Percentiles rank a stretch among this genome's conserved stretches.
These are phyloP conservation scores for Siniperca undulata DNA, from an alignment of 2,797 vertebrate species.

Conservation along the genomic window DNA sequence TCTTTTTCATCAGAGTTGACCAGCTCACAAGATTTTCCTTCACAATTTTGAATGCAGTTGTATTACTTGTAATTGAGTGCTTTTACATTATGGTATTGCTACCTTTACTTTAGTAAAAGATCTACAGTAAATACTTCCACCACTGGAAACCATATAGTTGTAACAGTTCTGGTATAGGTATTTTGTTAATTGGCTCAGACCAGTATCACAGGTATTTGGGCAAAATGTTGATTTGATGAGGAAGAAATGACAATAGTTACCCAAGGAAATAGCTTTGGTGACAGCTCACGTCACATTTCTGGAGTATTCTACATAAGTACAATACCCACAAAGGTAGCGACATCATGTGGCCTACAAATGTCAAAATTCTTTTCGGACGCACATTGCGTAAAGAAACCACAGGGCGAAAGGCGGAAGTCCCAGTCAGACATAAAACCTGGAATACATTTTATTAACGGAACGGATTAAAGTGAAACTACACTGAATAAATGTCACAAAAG, in stretches of 20 bases:
- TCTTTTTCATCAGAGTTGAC: too few species aligned
- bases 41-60: neutral
- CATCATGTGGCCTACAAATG: slow-evolving; percentile 59
- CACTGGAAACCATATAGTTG: neutral
- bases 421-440: neutral
- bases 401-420: neutral
- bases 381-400: slow-evolving; percentile 24
- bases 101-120: neutral
- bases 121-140: neutral
- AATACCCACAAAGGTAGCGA: slow-evolving; percentile 34
- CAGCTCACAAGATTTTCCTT: too few species aligned
- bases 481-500: neutral
- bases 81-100: neutral
- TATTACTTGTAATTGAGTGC: neutral
- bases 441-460: neutral
- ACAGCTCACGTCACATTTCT: neutral
- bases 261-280: neutral
- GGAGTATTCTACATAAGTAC: neutral
- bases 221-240: neutral
- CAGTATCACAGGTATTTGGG: neutral
- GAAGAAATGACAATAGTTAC: neutral
- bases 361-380: neutral
- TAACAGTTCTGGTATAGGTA: neutral
- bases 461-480: neutral
- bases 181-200: neutral